Conservation (phyloP, 2,888 invertebrate genomes). For the Protophormia terraenovae region DNA sequence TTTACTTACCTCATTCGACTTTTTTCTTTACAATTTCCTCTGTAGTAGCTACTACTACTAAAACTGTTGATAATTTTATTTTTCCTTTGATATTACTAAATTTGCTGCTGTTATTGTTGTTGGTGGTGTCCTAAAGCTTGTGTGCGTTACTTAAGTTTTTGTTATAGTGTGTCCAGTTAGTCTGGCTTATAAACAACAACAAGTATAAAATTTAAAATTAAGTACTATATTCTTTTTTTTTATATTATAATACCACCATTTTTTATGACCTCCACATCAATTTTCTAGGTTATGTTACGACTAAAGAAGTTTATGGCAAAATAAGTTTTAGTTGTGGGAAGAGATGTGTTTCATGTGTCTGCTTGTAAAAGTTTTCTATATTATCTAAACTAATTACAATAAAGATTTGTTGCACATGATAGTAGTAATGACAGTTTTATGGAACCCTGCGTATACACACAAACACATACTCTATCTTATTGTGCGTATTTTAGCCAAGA, state of each 20-base stretch:
- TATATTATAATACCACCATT: conserved; percentile 32
- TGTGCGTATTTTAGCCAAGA: neutral
- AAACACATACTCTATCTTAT: neutral
- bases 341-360: neutral
- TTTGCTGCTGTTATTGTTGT: neutral
- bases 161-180: conserved; percentile 8
- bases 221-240: conserved; percentile 5
- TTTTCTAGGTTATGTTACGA: conserved; percentile 35
- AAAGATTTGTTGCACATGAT: conserved; percentile 47
- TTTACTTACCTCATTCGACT: conserved; percentile 42
- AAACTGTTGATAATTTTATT: neutral
- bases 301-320: conserved; percentile 12
- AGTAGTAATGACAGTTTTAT: conserved; percentile 29
- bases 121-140: too few species aligned
- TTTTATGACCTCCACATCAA: conserved; percentile 51
- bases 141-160: neutral
- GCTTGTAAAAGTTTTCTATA: conserved; percentile 23
- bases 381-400: conserved; percentile 56
- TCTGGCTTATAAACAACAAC: conserved; percentile 17
- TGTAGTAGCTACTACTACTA: neutral
- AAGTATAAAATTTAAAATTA: conserved; percentile 34
- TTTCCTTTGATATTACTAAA: neutral
- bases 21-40: conserved; percentile 5
- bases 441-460: neutral
- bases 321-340: neutral